Evolutionary conservation across 2,113 vertebrate genomes (phyloP), one percentile per base, ranked within the genome.

Genomic region (Glaucomys volans): DNA sequence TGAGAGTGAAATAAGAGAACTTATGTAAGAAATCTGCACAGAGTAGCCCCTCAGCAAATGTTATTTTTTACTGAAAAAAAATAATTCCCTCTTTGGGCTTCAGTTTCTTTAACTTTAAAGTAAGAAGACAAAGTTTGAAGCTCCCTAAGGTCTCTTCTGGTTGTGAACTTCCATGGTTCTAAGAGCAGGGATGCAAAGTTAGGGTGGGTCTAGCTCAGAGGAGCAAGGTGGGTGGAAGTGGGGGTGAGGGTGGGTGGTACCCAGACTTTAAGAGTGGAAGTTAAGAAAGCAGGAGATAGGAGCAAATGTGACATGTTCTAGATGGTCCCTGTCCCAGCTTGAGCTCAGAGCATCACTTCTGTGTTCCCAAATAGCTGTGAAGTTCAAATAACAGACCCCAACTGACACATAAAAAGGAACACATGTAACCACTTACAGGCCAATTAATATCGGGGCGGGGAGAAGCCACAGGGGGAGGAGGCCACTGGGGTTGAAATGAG

Each of bases 391-490:
- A 89, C 95, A 94, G 95, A 82, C 72, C 96, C 97, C 84, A 84
- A 90, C 95, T 90, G 96, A 95, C 95, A 97, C 96, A 95, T 90
- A 69, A 95, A 96, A 97, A 97, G 95, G 75, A 90, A 96, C 97
- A 97, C 95, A 97, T 97, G 97, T 86, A 97, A 98, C 97, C 94
- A 97, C 97, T 97, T 97, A 97, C 17, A 69, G 90, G 90, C 96
- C 96, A 97, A 96, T 97, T 97, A 97, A 97, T 98, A 96, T 32
- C 1, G 0, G 86, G 95, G 96, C 0, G 14, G 81, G 62, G 93
- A 87, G 66, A 90, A 95, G 93, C 87, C 93, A 32, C 20, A 35
- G 82, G 8, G 59, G 64, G 37, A 40, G 62, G 83, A 66, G 91
- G 90, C 87, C 17, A 10, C 75, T 79, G 83, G 82, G 91, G 89